A percentile compares a stretch with the other conserved stretches of the same genome.
Conservation (phyloP, 2,797 vertebrate species). For the Chelon labrosus region DNA sequence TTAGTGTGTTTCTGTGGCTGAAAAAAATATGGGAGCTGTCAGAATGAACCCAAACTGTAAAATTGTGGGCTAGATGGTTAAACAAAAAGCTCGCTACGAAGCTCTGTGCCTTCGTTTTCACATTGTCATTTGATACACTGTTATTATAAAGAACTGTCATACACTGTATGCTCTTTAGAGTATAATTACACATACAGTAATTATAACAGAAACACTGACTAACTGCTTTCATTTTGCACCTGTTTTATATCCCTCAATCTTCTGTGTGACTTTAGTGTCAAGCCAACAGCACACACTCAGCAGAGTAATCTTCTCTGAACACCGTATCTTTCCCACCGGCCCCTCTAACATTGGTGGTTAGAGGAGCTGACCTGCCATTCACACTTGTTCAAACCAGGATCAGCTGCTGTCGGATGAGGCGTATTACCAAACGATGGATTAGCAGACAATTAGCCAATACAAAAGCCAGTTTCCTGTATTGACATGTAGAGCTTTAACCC, state of each 20-base stretch:
- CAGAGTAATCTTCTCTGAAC: slow-evolving; percentile 62
- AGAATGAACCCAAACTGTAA: neutral
- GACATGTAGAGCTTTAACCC: slow-evolving; percentile 14
- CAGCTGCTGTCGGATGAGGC: slow-evolving; percentile 47
- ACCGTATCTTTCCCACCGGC: slow-evolving; percentile 37
- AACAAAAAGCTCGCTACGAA: neutral
- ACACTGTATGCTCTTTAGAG: neutral
- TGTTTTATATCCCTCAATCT: slow-evolving; percentile 6
- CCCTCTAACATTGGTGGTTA: slow-evolving; percentile 40
- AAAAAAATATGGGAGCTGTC: neutral
- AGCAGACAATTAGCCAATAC: slow-evolving; percentile 31
- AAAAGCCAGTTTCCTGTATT: slow-evolving; percentile 35
- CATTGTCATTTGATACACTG: neutral
- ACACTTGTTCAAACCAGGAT: slow-evolving; percentile 30
- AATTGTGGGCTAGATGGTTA: neutral
- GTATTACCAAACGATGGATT: slow-evolving; percentile 45
- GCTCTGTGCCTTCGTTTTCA: neutral
- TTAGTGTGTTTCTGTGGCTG: neutral
- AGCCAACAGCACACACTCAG: slow-evolving; percentile 29
- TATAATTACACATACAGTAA: slow-evolving; percentile 2
- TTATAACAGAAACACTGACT: neutral
- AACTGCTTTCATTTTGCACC: slow-evolving; percentile 8
- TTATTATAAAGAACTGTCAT: neutral
- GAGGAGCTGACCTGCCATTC: slow-evolving; percentile 51
- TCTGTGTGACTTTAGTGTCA: slow-evolving; percentile 35